Percentiles rank a stretch among this genome's conserved stretches.
phyloP scores from a whole-genome alignment of 2,113 vertebrate genomes.

The Hippoglossus stenolepis region DNA sequence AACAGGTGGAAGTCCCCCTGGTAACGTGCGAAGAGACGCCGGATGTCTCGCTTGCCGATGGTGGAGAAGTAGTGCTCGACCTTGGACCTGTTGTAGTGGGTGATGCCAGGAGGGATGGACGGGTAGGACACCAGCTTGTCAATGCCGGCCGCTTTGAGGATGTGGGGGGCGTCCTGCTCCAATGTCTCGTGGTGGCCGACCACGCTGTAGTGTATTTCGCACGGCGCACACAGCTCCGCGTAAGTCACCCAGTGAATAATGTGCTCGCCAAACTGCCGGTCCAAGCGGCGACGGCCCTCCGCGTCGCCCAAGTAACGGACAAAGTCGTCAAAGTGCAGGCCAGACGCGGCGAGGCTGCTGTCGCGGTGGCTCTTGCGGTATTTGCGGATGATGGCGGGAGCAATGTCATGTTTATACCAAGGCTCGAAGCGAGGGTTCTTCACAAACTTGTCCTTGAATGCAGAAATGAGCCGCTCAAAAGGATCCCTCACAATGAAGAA shows the following conservation, averaged over 20 bases:
- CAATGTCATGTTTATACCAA: constrained; percentile 97
- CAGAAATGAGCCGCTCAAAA: constrained; percentile 96
- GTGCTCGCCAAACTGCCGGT: constrained; percentile 93
- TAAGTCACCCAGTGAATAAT: constrained; percentile 98
- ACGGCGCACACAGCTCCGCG: constrained; percentile 94
- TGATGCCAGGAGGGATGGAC: constrained; percentile 93
- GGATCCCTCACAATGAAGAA: constrained; percentile 98
- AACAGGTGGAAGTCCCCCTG: constrained; percentile 95
- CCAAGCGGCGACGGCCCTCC: constrained; percentile 87
- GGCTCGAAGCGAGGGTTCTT: constrained; percentile 97
- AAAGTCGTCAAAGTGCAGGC: constrained; percentile 96
- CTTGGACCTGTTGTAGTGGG: constrained; percentile 93
- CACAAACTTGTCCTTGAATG: constrained; percentile 98
- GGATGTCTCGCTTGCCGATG: constrained; percentile 91
- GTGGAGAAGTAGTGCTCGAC: constrained; percentile 93
- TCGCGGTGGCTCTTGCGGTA: constrained; percentile 88
- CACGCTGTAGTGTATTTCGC: constrained; percentile 90
- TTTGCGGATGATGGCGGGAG: constrained; percentile 93
- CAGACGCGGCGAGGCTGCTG: constrained; percentile 74
- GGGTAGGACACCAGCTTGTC: constrained; percentile 91
- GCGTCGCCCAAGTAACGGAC: constrained; percentile 93
- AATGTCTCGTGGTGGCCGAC: constrained; percentile 97
- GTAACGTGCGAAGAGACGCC: constrained; percentile 89
- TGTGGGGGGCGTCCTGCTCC: constrained; percentile 91
- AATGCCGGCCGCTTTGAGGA: constrained; percentile 90